These are phyloP conservation scores for Rissa tridactyla DNA, from an alignment of 2,113 vertebrate species.

Conservation along the genomic window DNA sequence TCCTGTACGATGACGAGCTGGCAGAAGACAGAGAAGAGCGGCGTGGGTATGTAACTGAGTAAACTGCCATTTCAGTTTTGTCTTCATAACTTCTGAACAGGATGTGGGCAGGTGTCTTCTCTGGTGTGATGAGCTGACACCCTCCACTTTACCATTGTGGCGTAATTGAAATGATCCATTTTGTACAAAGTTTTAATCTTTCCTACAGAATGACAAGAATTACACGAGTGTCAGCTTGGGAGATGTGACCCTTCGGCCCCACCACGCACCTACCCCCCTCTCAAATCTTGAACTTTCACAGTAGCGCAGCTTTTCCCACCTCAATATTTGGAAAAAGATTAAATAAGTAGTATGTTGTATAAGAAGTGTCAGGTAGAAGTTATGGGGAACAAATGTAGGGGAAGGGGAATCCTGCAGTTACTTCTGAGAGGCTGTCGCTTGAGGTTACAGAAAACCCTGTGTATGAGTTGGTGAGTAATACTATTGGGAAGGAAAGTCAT, in stretches of 20 bases:
- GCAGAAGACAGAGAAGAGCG: slow-evolving; percentile 69
- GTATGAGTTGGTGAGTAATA: too few species aligned
- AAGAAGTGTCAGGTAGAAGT: background rate
- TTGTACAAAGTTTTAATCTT: background rate
- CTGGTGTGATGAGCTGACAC: background rate
- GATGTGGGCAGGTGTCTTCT: slow-evolving; percentile 38
- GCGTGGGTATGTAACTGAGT: slow-evolving; percentile 65
- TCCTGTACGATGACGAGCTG: slow-evolving; percentile 58
- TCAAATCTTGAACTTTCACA: background rate
- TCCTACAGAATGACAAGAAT: background rate
- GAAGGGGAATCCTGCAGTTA: background rate
- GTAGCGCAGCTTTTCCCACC: background rate
- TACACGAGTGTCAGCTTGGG: accelerated
- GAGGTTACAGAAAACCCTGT: background rate
- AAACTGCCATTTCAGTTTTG: background rate
- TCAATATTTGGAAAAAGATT: accelerated
- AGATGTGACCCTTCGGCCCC: background rate
- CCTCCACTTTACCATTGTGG: accelerated
- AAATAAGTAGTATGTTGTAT: accelerated
- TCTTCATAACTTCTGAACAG: background rate
- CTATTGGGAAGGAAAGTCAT: background rate
- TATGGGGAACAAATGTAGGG: background rate
- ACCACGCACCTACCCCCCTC: accelerated
- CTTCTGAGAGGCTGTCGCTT: background rate
- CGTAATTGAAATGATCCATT: background rate